phyloP scores from a whole-genome alignment of 2,113 vertebrate species.

The Bufo bufo region DNA sequence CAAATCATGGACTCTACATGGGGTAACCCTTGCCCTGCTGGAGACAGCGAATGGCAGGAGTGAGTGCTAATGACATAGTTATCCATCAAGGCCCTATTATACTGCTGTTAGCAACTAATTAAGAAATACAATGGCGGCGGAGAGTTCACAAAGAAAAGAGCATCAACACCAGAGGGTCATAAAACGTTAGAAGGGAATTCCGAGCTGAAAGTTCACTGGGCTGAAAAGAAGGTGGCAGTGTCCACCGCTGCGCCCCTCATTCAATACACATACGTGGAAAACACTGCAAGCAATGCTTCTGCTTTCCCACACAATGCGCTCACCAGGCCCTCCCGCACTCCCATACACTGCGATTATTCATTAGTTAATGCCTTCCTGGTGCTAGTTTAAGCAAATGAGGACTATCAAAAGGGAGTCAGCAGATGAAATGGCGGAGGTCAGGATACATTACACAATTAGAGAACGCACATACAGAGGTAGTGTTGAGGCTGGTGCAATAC shows the following conservation, averaged over 20 bases:
- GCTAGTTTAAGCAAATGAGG: slow-evolving; percentile 36
- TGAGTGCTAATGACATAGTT: slow-evolving; percentile 72
- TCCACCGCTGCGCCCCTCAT: slow-evolving; percentile 51
- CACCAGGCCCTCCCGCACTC: background rate
- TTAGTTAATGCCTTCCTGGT: slow-evolving; percentile 12
- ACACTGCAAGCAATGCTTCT: background rate
- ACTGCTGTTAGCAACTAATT: slow-evolving; percentile 82
- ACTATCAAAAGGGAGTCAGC: slow-evolving; percentile 21
- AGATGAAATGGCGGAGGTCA: slow-evolving; percentile 23
- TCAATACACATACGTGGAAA: slow-evolving; percentile 64
- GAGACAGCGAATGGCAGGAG: slow-evolving; percentile 67
- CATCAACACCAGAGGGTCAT: slow-evolving; percentile 66
- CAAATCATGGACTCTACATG: slow-evolving; percentile 65
- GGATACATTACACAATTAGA: background rate
- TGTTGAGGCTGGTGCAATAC: background rate
- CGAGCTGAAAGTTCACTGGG: slow-evolving; percentile 60
- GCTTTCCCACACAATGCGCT: background rate
- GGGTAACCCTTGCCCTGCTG: slow-evolving; percentile 63
- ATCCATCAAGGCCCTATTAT: slow-evolving; percentile 77
- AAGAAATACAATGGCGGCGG: slow-evolving; percentile 75
- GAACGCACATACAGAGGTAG: background rate
- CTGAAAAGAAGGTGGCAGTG: slow-evolving; percentile 57
- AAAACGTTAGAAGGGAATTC: slow-evolving; percentile 59
- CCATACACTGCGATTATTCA: slow-evolving; percentile 30
- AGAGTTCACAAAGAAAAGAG: slow-evolving; percentile 69